Base-by-base conservation (phyloP, 2,113 vertebrate species). In the Sminthopsis crassicaudata region DNA sequence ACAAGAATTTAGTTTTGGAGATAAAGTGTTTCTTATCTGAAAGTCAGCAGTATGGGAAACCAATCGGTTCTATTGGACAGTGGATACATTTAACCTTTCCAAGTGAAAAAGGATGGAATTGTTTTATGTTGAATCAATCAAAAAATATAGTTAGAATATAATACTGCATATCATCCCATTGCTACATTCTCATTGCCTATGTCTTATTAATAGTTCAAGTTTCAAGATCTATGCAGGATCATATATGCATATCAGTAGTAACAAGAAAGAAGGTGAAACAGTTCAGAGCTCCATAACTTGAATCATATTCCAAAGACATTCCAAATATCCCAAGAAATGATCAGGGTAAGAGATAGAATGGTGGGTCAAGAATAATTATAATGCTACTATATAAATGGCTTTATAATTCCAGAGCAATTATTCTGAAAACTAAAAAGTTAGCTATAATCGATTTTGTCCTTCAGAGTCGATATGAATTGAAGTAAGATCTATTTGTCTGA, bases 371-470 rank as follows among this genome's bases (percentile, higher is more conserved):
- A 23, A 19, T 42, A 84, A 50, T 91, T 67, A 46, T 52, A 48
- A 60, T 76, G 0, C 26, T n/a, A 36, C 67, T 97, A 54, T 12
- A 3, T n/a, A 76, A 84, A 89, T 42, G 25, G 3, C 60, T 36
- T 91, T 90, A 55, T 36, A n/a, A 1, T 52, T n/a, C 11, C 14
- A 3, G 27, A 14, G 1, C 25, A 57, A 93, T 94, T 48, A 89
- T 92, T 91, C 88, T 89, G 94, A 96, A 53, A 95, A 23, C 12
- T 16, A 16, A 2, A 53, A 90, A 84, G 30, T 76, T 93, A 55
- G 46, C 95, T 36, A 0, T 30, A 91, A 84, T 95, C 95, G 50
- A 50, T 91, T 93, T 93, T 94, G 95, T 95, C 96, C 55, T 92
- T 94, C 94, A 95, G 57, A n/a, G 60, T 92, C 92, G 76, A 26